phyloP scores from a whole-genome alignment of 2,888 invertebrate genomes.

The Drosophila rellima region DNA sequence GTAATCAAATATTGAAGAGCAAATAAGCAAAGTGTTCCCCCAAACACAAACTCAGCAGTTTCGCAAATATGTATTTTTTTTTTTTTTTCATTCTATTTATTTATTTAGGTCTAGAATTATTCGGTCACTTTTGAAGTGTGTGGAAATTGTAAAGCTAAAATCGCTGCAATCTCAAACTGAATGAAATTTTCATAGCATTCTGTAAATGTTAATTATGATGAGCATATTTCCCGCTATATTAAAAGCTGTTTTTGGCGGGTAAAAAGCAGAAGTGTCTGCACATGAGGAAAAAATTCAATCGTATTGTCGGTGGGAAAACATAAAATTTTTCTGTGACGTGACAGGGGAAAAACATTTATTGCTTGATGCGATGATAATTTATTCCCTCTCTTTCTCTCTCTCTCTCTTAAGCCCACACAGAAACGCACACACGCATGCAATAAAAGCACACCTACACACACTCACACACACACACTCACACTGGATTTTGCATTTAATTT shows the following conservation, averaged over 20 bases:
- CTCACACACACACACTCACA: neutral
- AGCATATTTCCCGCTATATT: neutral
- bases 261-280: slow-evolving; percentile 4
- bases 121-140: too few relatives aligned
- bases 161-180: too few relatives aligned
- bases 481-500: slow-evolving; percentile 15
- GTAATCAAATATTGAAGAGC: slow-evolving; percentile 8
- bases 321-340: slow-evolving; percentile 28
- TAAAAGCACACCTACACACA: too few relatives aligned
- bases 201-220: too few relatives aligned
- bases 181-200: too few relatives aligned
- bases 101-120: too few relatives aligned
- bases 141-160: too few relatives aligned
- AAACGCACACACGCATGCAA: neutral
- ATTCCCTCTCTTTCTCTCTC: neutral
- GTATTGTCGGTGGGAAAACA: slow-evolving; percentile 11
- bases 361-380: slow-evolving; percentile 12
- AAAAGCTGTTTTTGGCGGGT: neutral
- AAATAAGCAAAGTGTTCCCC: neutral
- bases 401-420: neutral
- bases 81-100: neutral
- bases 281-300: slow-evolving; percentile 2
- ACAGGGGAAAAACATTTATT: slow-evolving; percentile 19
- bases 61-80: neutral
- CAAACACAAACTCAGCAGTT: neutral